Conservation (phyloP, 2,888 invertebrate species). For the Brachyptera putata region DNA sequence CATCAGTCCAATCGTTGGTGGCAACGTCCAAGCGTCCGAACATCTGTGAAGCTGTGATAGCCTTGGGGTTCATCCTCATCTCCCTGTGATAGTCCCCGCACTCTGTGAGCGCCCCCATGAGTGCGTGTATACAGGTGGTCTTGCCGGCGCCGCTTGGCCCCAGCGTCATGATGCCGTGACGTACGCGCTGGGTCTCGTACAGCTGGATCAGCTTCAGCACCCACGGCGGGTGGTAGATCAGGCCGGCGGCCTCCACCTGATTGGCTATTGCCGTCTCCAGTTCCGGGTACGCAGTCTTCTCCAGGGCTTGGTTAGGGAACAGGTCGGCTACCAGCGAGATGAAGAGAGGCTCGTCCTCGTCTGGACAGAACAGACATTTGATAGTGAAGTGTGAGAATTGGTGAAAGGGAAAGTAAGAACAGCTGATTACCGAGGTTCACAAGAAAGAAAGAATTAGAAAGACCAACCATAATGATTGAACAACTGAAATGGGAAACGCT, state of each 20-base stretch:
- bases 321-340: conserved; percentile 92
- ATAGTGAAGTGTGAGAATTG: too few relatives aligned
- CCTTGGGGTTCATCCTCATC: conserved; percentile 98
- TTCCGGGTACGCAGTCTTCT: conserved; percentile 86
- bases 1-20: conserved; percentile 98
- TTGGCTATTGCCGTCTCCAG: conserved; percentile 82
- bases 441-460: too few relatives aligned
- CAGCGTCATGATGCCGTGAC: conserved; percentile 94
- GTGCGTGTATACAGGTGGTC: conserved; percentile 81
- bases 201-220: conserved; percentile 87
- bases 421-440: too few relatives aligned
- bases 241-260: conserved; percentile 73
- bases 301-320: conserved; percentile 90
- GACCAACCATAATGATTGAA: too few relatives aligned
- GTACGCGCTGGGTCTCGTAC: conserved; percentile 90
- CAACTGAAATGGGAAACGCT: too few relatives aligned
- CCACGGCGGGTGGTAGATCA: conserved; percentile 94
- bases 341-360: conserved; percentile 97
- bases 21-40: conserved; percentile 94
- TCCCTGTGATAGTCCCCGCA: conserved; percentile 84
- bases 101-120: conserved; percentile 87
- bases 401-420: too few relatives aligned
- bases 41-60: conserved; percentile 96
- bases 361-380: conserved; percentile 48
- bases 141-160: conserved; percentile 96